Conservation (phyloP, 1,140 invertebrate species). For the Anastrepha ludens region DNA sequence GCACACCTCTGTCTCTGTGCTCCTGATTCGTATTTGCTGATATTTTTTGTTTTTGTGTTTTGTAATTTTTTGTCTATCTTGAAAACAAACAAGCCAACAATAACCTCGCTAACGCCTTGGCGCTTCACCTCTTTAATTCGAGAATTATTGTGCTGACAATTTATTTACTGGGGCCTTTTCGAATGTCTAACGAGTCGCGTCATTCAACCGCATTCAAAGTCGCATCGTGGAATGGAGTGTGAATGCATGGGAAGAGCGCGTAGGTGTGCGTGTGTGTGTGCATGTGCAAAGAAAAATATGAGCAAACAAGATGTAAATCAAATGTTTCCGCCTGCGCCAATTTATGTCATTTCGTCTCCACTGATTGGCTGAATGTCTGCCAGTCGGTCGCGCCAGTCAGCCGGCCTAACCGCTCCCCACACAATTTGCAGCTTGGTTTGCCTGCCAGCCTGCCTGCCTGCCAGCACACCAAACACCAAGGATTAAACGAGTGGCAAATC, state of each 20-base stretch:
- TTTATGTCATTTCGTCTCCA: constrained; percentile 33
- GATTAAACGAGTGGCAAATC: constrained; percentile 45
- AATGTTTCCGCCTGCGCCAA: constrained; percentile 50
- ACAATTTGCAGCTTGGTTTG: background rate
- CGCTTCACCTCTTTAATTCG: background rate
- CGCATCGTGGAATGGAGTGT: background rate
- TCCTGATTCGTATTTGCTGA: too few species aligned
- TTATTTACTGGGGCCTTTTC: background rate
- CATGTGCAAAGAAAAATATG: background rate
- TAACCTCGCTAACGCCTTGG: background rate
- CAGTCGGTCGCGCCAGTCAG: background rate
- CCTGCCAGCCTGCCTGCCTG: background rate
- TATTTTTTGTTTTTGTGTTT: background rate
- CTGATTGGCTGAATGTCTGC: constrained; percentile 12
- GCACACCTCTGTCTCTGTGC: background rate
- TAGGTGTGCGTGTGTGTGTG: background rate
- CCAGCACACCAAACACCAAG: background rate
- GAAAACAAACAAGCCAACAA: background rate
- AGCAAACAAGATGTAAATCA: constrained; percentile 52
- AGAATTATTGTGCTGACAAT: background rate
- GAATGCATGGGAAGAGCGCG: background rate
- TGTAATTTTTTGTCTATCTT: background rate
- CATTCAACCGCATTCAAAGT: background rate
- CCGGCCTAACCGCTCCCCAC: background rate
- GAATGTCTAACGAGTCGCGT: background rate